Evolutionary conservation across 2,113 vertebrate species (phyloP).

Genomic region (Rhadina sibilatrix): DNA sequence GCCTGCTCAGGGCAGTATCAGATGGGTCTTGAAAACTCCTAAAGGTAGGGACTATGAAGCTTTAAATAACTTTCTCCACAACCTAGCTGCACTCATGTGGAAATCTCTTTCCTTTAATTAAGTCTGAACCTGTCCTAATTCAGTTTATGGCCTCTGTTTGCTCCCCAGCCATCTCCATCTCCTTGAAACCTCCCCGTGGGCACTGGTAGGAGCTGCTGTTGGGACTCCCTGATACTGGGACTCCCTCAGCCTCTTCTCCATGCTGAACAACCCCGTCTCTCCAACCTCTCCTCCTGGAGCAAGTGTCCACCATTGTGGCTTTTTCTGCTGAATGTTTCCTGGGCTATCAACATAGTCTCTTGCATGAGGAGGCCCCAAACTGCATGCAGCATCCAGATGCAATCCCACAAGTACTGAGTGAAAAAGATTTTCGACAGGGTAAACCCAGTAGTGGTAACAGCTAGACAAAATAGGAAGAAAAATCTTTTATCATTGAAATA

Average conservation of each 20-base stretch:
- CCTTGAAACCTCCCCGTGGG: not conserved
- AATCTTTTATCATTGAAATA: not conserved
- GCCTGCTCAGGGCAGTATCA: not conserved
- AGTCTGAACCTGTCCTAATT: not conserved
- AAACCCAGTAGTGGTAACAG: rapidly evolving
- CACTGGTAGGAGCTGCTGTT: not conserved
- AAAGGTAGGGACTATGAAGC: rapidly evolving
- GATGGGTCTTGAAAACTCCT: not conserved
- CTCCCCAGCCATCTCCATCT: not conserved
- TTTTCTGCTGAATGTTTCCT: not conserved
- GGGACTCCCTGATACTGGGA: no score
- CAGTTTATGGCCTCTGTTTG: not conserved
- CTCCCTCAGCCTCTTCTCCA: not conserved
- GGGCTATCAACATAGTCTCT: not conserved
- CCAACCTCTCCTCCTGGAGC: not conserved
- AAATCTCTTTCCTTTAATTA: not conserved
- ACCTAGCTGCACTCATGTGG: not conserved
- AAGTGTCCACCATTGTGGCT: not conserved
- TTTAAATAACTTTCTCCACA: not conserved
- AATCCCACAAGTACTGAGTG: not conserved
- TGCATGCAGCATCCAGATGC: not conserved
- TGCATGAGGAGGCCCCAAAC: not conserved
- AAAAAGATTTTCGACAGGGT: not conserved
- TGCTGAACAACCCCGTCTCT: not conserved
- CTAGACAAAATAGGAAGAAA: not conserved